Percentiles rank a stretch among this genome's conserved stretches.
phyloP scores from a whole-genome alignment of 1,140 invertebrate species.

The Papilio dardanus region DNA sequence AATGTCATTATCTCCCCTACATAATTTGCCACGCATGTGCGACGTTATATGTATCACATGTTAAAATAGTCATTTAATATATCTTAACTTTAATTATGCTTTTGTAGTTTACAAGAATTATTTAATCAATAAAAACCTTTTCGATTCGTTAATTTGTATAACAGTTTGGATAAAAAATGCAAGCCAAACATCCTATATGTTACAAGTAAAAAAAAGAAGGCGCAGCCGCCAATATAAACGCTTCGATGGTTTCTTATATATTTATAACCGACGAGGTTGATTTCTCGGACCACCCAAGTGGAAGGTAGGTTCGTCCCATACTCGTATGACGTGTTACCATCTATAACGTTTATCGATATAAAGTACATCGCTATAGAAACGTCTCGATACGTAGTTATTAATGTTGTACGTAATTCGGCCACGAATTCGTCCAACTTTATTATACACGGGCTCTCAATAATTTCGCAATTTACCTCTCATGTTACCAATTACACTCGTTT shows the following conservation, averaged over 20 bases:
- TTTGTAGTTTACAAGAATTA: constrained; percentile 1
- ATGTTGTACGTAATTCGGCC: constrained; percentile 24
- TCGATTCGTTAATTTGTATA: constrained; percentile 19
- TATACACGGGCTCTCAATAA: constrained; percentile 17
- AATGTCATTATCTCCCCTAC: not conserved
- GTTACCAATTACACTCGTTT: constrained; percentile 29
- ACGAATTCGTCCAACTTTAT: constrained; percentile 25
- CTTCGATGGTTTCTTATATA: constrained; percentile 60
- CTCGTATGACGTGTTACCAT: constrained; percentile 45
- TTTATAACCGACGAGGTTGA: constrained; percentile 64
- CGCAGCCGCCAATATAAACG: constrained; percentile 50
- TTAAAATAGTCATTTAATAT: not conserved
- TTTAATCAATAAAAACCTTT: not conserved
- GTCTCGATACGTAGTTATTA: constrained; percentile 10
- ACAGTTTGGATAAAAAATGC: constrained; percentile 15
- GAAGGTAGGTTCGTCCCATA: constrained; percentile 59
- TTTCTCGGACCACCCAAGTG: constrained; percentile 74
- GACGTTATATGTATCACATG: not conserved
- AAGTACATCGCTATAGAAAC: not conserved
- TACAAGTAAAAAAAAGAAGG: constrained; percentile 45
- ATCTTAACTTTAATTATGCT: not conserved
- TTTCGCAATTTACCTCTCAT: constrained; percentile 34
- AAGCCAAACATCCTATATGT: constrained; percentile 29
- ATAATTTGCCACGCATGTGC: not conserved
- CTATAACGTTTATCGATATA: constrained; percentile 43